A percentile compares a stretch with the other conserved stretches of the same genome.
phyloP scores from a whole-genome alignment of 2,797 vertebrate genomes.

The Peromyscus eremicus region DNA sequence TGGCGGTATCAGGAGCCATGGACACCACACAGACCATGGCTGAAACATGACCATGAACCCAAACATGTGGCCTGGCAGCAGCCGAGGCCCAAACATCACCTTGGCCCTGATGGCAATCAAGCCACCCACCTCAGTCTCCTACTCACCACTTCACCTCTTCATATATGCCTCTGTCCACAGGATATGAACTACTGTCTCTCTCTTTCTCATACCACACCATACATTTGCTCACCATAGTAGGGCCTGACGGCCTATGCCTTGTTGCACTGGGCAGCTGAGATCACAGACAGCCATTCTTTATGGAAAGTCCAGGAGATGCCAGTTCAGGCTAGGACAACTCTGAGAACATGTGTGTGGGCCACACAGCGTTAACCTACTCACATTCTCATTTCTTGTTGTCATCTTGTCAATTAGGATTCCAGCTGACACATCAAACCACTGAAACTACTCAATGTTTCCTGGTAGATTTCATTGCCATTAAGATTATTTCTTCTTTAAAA shows the following conservation, averaged over 20 bases:
- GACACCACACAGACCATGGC: not conserved
- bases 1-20: not conserved
- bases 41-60: not conserved
- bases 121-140: not conserved
- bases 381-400: not conserved
- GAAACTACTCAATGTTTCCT: not conserved
- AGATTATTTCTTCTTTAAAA: not conserved
- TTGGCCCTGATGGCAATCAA: not conserved
- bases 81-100: fast-evolving
- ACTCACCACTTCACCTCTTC: not conserved
- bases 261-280: not conserved
- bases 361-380: not conserved
- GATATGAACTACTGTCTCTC: not conserved
- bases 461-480: not conserved
- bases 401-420: not conserved
- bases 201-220: not conserved
- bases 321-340: not conserved
- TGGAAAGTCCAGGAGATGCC: not conserved
- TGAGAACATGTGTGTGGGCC: not conserved
- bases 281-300: not conserved
- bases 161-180: not conserved
- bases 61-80: not conserved
- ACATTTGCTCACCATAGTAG: not conserved
- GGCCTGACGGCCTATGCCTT: not conserved
- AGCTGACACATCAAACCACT: not conserved